phyloP scores from a whole-genome alignment of 1,140 invertebrate genomes.

The Zaprionus davidi region DNA sequence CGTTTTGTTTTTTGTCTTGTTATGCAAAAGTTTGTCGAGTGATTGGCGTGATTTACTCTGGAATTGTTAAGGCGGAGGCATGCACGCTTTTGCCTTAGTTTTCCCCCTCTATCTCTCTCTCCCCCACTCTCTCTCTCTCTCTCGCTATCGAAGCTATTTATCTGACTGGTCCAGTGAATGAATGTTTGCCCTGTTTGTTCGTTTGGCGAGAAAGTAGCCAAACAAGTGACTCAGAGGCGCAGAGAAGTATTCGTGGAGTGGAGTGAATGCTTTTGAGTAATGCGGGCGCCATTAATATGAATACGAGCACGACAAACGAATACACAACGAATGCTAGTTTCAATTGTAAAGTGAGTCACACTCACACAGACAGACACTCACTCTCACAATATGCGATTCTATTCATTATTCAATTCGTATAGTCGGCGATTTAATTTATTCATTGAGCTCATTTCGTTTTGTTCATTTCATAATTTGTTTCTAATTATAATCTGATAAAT shows the following conservation, averaged over 20 bases:
- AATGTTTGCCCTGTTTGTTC: slow-evolving; percentile 16
- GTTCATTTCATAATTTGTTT: slow-evolving; percentile 7
- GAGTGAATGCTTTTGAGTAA: slow-evolving; percentile 35
- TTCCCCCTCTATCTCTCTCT: background rate
- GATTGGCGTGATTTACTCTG: slow-evolving; percentile 68
- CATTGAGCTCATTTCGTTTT: background rate
- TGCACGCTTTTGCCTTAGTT: slow-evolving; percentile 35
- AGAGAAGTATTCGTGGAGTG: background rate
- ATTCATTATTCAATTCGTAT: background rate
- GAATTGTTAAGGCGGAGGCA: slow-evolving; percentile 54
- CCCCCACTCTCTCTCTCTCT: no score
- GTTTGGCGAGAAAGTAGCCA: slow-evolving; percentile 67
- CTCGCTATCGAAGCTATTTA: slow-evolving; percentile 1
- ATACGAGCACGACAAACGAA: slow-evolving; percentile 12
- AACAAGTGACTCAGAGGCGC: slow-evolving; percentile 56
- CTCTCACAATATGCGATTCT: slow-evolving; percentile 2
- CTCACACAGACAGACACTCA: slow-evolving; percentile 22
- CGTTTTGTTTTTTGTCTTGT: slow-evolving; percentile 41
- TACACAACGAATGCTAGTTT: background rate
- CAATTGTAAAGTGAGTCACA: slow-evolving; percentile 35
- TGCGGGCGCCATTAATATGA: slow-evolving; percentile 40
- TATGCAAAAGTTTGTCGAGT: slow-evolving; percentile 67
- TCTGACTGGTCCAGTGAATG: slow-evolving; percentile 22
- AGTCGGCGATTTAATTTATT: background rate
- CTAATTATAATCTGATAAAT: slow-evolving; percentile 10